Evolutionary conservation across 1,140 invertebrate genomes (phyloP), one percentile per base, ranked within the genome.

Genomic region (Drosophila arawakana): DNA sequence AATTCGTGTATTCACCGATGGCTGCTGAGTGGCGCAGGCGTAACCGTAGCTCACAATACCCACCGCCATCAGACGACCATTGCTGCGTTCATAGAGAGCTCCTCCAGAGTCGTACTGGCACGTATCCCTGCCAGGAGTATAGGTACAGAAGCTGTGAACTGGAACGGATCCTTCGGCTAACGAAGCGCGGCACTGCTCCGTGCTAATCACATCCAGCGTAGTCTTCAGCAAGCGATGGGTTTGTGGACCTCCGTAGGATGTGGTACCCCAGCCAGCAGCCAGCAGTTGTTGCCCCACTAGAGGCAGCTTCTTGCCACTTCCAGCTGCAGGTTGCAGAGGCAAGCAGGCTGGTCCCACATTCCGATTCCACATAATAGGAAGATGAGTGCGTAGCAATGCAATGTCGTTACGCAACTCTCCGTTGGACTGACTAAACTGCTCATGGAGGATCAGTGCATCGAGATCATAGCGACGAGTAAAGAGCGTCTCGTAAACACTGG

Each of bases 1-100:
- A 0, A 96, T 94, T 35, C 95, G 92, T 0, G 95, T 96, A 75
- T 96, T 96, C 7, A 96, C 93, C 0, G 95, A 95, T 0, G 95
- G 94, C 25, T 91, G 84, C 1, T 92, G 91, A 7, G 93, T 76
- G 0, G 93, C 95, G 79, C 95, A 96, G 6, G 91, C 91, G 57
- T 93, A 93, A 0, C 95, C 95, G 79, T 95, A 96, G 7, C 95
- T 95, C 0, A 95, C 95, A 13, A 96, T 93, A 0, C 95, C 95
- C 49, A 95, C 85, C 1, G 95, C 83, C 84, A 88, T 79, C 3
- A 92, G 73, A 41, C 89, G 81, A 11, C 79, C 82, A 3, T 73
- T 44, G 35, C 71, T 83, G 6, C 91, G 60, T 30, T 82, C 71
- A 41, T 91, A 92, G 0, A 92, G 55, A 3, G 90, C 91, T 30